These are phyloP conservation scores for Drosophila punjabiensis DNA, from an alignment of 1,140 invertebrate species.

Conservation along the genomic window DNA sequence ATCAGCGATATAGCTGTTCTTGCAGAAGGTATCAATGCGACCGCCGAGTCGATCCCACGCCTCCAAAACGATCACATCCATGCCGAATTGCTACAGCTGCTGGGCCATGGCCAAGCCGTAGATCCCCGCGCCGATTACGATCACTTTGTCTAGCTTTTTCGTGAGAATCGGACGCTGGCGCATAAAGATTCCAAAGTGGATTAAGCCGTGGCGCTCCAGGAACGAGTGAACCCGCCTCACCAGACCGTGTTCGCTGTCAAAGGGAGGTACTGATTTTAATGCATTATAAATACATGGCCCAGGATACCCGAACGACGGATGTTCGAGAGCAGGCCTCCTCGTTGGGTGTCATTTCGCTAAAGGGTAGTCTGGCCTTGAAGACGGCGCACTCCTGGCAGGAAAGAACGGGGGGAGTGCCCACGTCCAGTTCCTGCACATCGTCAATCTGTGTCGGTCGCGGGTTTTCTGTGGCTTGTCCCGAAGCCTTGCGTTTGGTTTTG, in stretches of 20 bases:
- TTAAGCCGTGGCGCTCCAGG: constrained; percentile 97
- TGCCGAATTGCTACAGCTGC: constrained; percentile 97
- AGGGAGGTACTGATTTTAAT: constrained; percentile 94
- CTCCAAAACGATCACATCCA: constrained; percentile 98
- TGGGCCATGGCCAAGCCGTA: constrained; percentile 95
- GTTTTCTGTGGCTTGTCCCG: constrained; percentile 9
- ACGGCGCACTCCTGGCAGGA: constrained; percentile 93
- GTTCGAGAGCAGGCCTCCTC: constrained; percentile 97
- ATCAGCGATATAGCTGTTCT: constrained; percentile 97
- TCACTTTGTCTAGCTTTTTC: constrained; percentile 95
- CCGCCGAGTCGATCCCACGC: constrained; percentile 98
- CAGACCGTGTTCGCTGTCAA: constrained; percentile 95
- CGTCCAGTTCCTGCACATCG: constrained; percentile 47
- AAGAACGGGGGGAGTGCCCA: constrained; percentile 66
- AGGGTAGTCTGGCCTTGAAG: constrained; percentile 96
- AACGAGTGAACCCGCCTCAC: constrained; percentile 95
- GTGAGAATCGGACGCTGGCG: constrained; percentile 89
- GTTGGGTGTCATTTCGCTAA: constrained; percentile 97
- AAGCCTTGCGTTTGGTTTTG: constrained; percentile 44
- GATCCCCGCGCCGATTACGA: constrained; percentile 96
- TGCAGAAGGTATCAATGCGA: constrained; percentile 97
- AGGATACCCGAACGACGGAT: constrained; percentile 92
- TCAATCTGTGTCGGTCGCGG: constrained; percentile 38
- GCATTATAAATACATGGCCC: constrained; percentile 95
- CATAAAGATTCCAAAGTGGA: constrained; percentile 99